Percentiles rank a stretch among this genome's conserved stretches.
Evolutionary conservation across 2,797 vertebrate genomes (phyloP).

Genomic region (Darevskia mixta): DNA sequence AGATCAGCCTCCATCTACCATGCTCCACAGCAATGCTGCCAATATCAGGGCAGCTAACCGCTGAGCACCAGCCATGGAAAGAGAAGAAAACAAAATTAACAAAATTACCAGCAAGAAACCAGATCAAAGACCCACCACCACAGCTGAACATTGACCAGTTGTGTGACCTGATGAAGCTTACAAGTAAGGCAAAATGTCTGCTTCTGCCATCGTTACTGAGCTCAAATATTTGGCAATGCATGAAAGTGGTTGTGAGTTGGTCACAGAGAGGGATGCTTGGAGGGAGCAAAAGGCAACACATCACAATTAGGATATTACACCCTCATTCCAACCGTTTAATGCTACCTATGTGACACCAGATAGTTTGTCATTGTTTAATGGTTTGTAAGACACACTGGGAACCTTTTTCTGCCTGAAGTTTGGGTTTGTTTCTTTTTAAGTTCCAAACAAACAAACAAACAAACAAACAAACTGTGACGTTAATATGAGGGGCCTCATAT

Average conservation of each 20-base stretch:
- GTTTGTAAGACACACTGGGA: no score
- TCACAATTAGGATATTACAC: not conserved
- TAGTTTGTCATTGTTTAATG: no score
- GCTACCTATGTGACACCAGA: not conserved
- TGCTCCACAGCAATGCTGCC: conserved; percentile 90
- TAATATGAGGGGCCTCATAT: no score
- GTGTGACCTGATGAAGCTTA: not conserved
- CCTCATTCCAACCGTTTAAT: not conserved
- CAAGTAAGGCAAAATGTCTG: not conserved
- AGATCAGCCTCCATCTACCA: conserved; percentile 95
- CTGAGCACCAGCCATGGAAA: conserved; percentile 70
- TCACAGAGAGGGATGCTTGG: not conserved
- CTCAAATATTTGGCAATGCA: no score
- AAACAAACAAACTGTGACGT: no score
- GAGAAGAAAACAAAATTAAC: not conserved
- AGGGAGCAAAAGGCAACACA: not conserved
- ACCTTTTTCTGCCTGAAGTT: no score
- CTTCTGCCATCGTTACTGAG: not conserved
- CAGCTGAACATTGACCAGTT: not conserved
- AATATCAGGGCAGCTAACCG: conserved; percentile 91
- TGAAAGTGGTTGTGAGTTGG: not conserved
- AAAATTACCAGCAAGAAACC: not conserved
- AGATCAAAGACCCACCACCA: no score
- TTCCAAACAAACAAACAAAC: no score
- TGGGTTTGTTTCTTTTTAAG: no score